These are phyloP conservation scores for Gulo gulo DNA, from an alignment of 2,113 vertebrate genomes.

Conservation along the genomic window DNA sequence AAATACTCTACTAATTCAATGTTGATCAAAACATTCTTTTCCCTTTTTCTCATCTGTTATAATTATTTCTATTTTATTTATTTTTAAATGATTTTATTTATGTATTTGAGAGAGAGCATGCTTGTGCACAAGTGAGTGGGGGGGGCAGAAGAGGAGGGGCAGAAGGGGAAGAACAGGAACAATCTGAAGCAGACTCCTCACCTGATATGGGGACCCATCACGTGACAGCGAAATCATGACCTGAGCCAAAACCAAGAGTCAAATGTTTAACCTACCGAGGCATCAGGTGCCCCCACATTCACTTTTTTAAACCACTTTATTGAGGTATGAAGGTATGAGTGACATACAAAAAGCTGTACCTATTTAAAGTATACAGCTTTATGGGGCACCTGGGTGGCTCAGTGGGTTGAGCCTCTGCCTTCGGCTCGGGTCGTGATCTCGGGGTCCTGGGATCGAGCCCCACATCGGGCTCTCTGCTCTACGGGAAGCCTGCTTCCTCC, in stretches of 20 bases:
- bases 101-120: neutral
- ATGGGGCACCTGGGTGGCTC: no score
- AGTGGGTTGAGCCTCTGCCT: no score
- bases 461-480: no score
- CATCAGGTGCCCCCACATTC: neutral
- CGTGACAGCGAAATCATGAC: neutral
- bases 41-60: neutral
- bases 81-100: neutral
- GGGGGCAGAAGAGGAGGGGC: no score
- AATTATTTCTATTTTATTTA: neutral
- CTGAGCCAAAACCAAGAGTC: neutral
- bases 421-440: no score
- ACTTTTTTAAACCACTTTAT: neutral
- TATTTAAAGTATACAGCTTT: neutral
- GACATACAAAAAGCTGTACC: neutral
- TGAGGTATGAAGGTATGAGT: neutral
- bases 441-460: no score
- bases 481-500: no score
- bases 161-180: neutral
- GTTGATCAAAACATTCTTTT: neutral
- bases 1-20: slow-evolving; percentile 46
- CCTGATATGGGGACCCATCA: neutral
- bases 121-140: neutral
- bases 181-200: neutral
- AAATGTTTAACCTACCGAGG: neutral